Base-by-base conservation (phyloP, 2,113 vertebrate genomes). In the Stictonetta naevosa region DNA sequence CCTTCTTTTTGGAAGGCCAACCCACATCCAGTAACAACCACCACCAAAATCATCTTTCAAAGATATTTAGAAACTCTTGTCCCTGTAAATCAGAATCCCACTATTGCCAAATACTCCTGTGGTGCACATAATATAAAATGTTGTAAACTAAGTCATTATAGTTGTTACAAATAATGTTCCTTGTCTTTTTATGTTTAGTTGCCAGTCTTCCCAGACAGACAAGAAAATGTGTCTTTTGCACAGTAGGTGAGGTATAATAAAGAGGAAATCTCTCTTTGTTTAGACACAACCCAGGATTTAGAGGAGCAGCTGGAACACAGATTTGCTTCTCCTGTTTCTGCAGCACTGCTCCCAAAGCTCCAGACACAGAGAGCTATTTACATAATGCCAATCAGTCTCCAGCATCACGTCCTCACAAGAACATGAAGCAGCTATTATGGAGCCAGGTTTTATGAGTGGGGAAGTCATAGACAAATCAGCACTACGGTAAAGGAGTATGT, bases 391-490 rank as follows among this genome's bases (percentile, higher is more conserved):
- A 71, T 95, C 91, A 90, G 42, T 81, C 67, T 85, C 44, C 38
- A 3, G 16, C 34, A 72, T 89, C 90, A 81, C 84, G 63, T 40
- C 92, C 95, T 94, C 66, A 84, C 34, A 71, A 84, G 87, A 93
- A 87, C 33, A 53, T 33, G 38, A 36, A 81, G 40, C 67, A 88
- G 59, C 31, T 75, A 86, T 92, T 90, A 86, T 3, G 14, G 48
- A 93, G n/a, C 53, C 66, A 95, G 80, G 38, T 11, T 13, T 94
- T 96, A 85, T 69, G 94, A 90, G 85, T 82, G 86, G 73, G 72
- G 76, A 88, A 97, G 86, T 73, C 93, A 52, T 59, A 79, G 91
- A 90, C 89, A 97, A 97, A 97, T 97, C 97, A 95, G 88, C 3
- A 15, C 46, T 89, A 78, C 76, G 6, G 0, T 88, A 96, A 94